These are phyloP conservation scores for Dryoscopus gambensis DNA, from an alignment of 2,113 vertebrate genomes.

Conservation along the genomic window DNA sequence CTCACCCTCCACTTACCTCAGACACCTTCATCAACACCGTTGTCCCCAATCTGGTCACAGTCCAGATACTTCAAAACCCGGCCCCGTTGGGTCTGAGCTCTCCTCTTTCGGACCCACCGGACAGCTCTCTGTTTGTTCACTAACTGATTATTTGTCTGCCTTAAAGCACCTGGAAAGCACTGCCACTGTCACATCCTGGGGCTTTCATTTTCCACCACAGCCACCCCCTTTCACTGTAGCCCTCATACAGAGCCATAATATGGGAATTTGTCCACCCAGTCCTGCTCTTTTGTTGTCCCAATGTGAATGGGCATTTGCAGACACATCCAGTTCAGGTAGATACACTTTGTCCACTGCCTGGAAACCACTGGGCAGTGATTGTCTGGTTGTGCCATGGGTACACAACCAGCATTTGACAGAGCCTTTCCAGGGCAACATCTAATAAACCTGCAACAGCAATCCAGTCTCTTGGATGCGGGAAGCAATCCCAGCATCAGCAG, in stretches of 20 bases:
- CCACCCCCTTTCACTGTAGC: not conserved
- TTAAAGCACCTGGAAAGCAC: not conserved
- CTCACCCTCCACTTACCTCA: not conserved
- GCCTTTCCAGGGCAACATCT: not conserved
- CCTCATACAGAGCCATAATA: rapidly evolving
- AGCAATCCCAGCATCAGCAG: not conserved
- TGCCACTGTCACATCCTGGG: not conserved
- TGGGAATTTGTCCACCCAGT: not conserved
- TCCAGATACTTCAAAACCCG: not conserved
- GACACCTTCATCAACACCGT: rapidly evolving
- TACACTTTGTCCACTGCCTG: not conserved
- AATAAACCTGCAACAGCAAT: not conserved
- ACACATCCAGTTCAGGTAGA: not conserved
- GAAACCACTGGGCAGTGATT: not conserved
- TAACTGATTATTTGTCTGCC: rapidly evolving
- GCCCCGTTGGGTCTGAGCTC: not conserved
- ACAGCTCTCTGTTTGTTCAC: not conserved
- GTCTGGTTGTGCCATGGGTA: not conserved
- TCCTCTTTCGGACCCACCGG: not conserved
- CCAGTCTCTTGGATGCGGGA: not conserved
- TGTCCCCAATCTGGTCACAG: not conserved
- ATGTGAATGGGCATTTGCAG: not conserved
- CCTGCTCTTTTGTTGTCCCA: not conserved
- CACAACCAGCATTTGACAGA: not conserved
- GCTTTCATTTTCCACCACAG: not conserved